Conservation (phyloP, 2,797 vertebrate genomes). For the Molossus molossus region DNA sequence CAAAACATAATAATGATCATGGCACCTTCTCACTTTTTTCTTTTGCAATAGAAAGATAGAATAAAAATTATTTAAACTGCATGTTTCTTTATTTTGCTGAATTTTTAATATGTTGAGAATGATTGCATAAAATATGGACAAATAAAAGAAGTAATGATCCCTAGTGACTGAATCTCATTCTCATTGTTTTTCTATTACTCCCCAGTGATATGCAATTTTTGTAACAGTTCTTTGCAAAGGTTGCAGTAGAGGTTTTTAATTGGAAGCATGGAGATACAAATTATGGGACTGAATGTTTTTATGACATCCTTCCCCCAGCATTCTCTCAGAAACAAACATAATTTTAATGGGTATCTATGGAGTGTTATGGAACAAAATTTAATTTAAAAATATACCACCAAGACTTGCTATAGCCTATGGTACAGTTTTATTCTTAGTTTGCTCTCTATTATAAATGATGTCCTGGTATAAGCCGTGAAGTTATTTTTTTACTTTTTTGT, state of each 20-base stretch:
- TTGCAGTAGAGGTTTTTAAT: neutral
- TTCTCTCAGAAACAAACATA: constrained; percentile 45
- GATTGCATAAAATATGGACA: neutral
- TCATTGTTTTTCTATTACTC: neutral
- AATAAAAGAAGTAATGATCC: neutral
- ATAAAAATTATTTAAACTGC: neutral
- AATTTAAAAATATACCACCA: neutral
- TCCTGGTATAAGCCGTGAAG: neutral
- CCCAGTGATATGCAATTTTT: neutral
- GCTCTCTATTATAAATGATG: neutral
- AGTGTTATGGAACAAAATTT: neutral
- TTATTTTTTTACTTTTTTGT: constrained; percentile 30
- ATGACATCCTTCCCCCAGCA: neutral
- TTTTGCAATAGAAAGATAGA: neutral
- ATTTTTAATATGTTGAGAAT: constrained; percentile 12
- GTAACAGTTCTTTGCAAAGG: neutral
- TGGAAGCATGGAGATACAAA: constrained; percentile 17
- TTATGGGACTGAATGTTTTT: neutral
- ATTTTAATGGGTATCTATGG: neutral
- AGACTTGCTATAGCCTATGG: neutral
- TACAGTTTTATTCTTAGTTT: constrained; percentile 14
- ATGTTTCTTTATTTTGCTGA: neutral
- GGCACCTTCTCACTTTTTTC: neutral
- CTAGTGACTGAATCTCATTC: neutral
- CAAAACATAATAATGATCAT: neutral